Percentiles rank a stretch among this genome's conserved stretches.
Evolutionary conservation across 2,113 vertebrate genomes (phyloP).

Genomic region (Formicarius rufipectus): DNA sequence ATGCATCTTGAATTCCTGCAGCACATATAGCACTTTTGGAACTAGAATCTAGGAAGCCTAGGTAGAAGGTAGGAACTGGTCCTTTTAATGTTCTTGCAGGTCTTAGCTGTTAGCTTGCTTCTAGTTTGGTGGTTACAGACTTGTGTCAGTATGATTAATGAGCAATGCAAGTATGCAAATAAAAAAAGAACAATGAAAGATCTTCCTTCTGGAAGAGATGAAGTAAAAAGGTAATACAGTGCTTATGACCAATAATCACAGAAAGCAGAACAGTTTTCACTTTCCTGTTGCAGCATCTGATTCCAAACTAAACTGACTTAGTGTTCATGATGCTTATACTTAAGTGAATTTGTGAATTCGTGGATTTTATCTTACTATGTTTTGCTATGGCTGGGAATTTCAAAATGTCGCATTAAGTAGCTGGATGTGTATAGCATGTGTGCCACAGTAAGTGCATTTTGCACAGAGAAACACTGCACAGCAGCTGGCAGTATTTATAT

Average conservation of each 20-base stretch:
- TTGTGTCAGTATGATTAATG: slow-evolving; percentile 4
- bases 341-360: background rate
- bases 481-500: background rate
- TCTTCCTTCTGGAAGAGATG: background rate
- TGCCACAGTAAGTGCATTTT: background rate
- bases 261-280: background rate
- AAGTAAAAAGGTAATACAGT: background rate
- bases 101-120: background rate
- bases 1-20: background rate
- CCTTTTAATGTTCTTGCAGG: background rate
- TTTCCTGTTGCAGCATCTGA: background rate
- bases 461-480: background rate
- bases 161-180: background rate
- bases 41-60: background rate
- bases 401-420: background rate
- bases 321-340: background rate
- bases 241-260: background rate
- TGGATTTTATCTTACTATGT: background rate
- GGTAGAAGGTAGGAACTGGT: background rate
- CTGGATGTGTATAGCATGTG: background rate
- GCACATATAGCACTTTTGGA: background rate
- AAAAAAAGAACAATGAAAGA: background rate
- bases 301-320: background rate
- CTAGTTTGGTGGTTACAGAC: background rate
- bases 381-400: background rate